phyloP scores from a whole-genome alignment of 2,888 invertebrate genomes.

The Tetranychus piercei region DNA sequence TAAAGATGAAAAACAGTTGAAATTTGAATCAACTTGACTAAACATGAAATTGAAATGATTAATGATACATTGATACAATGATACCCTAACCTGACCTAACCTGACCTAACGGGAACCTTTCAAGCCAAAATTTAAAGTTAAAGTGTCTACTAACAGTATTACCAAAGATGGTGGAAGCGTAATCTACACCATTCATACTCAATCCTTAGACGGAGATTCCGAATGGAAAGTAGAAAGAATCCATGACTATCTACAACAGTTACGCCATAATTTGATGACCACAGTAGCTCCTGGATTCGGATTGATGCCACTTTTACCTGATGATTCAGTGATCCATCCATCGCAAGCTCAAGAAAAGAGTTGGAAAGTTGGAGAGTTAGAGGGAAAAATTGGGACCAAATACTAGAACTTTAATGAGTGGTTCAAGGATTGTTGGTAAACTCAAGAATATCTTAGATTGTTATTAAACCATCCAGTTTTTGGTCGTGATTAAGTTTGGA shows the following conservation, averaged over 20 bases:
- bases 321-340: conserved; percentile 32
- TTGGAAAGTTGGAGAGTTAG: too few species aligned
- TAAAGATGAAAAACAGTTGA: too few species aligned
- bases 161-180: conserved; percentile 8
- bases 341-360: conserved; percentile 33
- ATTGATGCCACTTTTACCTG: conserved; percentile 35
- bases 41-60: too few species aligned
- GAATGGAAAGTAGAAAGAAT: conserved; percentile 27
- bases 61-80: too few species aligned
- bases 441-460: conserved; percentile 34
- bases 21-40: too few species aligned
- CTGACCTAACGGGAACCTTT: conserved; percentile 12
- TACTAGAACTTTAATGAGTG: conserved; percentile 33
- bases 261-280: conserved; percentile 34
- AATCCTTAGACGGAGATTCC: background rate
- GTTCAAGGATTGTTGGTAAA: conserved; percentile 32
- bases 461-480: conserved; percentile 31
- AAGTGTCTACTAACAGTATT: background rate
- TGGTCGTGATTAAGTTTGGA: conserved; percentile 31
- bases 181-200: background rate
- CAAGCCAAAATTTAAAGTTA: background rate
- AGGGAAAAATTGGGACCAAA: conserved; percentile 32
- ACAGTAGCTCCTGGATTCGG: conserved; percentile 32
- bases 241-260: conserved; percentile 36
- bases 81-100: too few species aligned